Base-by-base conservation (phyloP, 2,888 invertebrate species). In the Metallyticus violacea region DNA sequence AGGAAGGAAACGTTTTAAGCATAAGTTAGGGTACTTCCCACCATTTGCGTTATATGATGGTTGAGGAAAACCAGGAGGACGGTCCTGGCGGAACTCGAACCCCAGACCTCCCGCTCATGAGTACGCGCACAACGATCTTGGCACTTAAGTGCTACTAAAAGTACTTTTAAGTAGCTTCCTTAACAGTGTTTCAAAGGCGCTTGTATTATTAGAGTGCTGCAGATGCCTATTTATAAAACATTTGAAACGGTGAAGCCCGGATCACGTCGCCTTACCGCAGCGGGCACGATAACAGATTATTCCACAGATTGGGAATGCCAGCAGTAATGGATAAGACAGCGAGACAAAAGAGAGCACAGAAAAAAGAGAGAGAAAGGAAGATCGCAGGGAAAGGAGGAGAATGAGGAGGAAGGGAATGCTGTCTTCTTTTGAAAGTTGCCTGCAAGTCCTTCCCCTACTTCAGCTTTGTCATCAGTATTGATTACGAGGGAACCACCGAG, bases 401-500 rank as follows among this genome's bases (percentile, higher is more conserved):
- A 15, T 27, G 15, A 27, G n/a, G 26, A 81, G 81, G 29, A 30
- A 6, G 40, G 25, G 26, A 81, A 30, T 81, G 30, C 26, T 40
- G 28, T 81, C 81, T 40, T 81, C 81, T 81, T 81, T 81, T 81
- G 25, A 81, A 30, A 81, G 81, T 25, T 30, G 80, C 81, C 81
- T 81, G 30, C 81, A 25, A 81, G 81, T 81, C 81, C 5, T 26
- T 78, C 26, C 7, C 15, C 79, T 79, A 9, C 5, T 28, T 5
- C 79, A 9, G 7, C 15, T 30, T 82, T 82, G 82, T 82, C 82
- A 82, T 82, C 76, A 82, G 82, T 82, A 82, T 82, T 76, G 82
- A 82, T 82, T 82, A 82, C 40, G 82, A 62, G 40, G 40, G 40
- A 62, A 62, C 40, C 3, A 22, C n/a, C n/a, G n/a, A n/a, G 81